Conservation (phyloP, 2,113 vertebrate species). For the Corythoichthys haematopterus region DNA sequence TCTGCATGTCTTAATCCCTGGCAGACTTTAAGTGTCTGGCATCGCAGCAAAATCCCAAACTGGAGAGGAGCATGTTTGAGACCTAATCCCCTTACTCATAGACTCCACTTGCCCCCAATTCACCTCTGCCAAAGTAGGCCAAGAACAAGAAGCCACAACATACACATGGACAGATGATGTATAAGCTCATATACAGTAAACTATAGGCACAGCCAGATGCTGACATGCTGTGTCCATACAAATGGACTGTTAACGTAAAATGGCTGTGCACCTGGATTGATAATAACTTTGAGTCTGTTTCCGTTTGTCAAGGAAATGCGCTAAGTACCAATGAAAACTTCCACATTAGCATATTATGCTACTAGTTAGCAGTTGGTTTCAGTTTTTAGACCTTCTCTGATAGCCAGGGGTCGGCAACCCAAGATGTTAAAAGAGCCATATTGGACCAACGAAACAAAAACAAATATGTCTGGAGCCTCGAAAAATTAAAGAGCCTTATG, state of each 20-base stretch:
- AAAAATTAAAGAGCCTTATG: too few species aligned
- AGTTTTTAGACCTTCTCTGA: background rate
- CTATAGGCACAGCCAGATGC: constrained; percentile 19
- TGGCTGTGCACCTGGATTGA: background rate
- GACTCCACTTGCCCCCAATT: constrained; percentile 70
- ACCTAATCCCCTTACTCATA: constrained; percentile 72
- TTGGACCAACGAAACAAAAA: too few species aligned
- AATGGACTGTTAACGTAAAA: background rate
- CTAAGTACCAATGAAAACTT: background rate
- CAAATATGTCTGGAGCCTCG: too few species aligned
- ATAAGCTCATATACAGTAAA: constrained; percentile 33
- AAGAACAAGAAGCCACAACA: constrained; percentile 70
- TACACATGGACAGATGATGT: constrained; percentile 38
- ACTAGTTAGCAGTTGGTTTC: background rate
- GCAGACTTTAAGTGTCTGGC: constrained; percentile 79
- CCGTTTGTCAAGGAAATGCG: background rate
- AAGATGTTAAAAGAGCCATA: too few species aligned
- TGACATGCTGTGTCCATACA: background rate
- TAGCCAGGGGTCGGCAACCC: too few species aligned
- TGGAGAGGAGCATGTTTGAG: constrained; percentile 68
- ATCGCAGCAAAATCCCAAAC: constrained; percentile 69
- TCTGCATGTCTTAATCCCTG: constrained; percentile 74
- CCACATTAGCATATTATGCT: background rate
- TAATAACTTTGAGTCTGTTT: background rate
- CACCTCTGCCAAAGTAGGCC: constrained; percentile 74